Conservation (phyloP, 2,113 vertebrate genomes). For the Lichenostomus cassidix region DNA sequence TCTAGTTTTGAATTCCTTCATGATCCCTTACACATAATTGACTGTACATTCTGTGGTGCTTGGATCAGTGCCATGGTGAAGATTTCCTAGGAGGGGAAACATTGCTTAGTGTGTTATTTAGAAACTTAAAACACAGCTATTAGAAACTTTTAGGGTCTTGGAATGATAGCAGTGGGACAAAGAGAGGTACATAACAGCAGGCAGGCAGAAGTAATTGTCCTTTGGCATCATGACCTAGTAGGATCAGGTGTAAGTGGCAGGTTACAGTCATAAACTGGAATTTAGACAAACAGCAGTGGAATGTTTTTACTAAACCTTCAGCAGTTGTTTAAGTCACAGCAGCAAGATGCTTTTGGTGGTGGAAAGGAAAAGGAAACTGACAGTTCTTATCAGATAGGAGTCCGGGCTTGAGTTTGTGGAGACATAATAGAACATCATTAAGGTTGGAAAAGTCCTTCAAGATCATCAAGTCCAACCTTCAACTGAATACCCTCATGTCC, state of each 20-base stretch:
- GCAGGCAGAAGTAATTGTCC: not conserved
- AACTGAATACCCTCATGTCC: not conserved
- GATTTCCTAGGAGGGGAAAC: not conserved
- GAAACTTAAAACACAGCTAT: not conserved
- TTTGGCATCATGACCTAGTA: not conserved
- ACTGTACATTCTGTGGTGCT: not conserved
- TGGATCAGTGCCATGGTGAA: not conserved
- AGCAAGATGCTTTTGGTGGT: not conserved
- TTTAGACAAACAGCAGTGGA: not conserved
- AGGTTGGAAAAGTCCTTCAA: not conserved
- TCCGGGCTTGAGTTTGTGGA: not conserved
- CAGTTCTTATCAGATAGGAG: not conserved
- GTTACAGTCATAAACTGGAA: not conserved
- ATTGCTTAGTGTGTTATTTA: not conserved
- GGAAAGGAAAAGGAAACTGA: not conserved
- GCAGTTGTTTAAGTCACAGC: not conserved
- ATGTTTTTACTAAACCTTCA: not conserved
- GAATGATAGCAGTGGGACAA: not conserved
- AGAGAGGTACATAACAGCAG: not conserved
- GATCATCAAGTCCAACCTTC: not conserved
- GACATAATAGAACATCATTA: not conserved
- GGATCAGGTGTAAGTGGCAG: not conserved
- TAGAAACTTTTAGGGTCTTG: not conserved
- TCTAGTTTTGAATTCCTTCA: not conserved
- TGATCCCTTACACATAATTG: not conserved